A percentile compares a stretch with the other conserved stretches of the same genome.
These are phyloP conservation scores for Solea senegalensis DNA, from an alignment of 2,113 vertebrate species.

Conservation along the genomic window DNA sequence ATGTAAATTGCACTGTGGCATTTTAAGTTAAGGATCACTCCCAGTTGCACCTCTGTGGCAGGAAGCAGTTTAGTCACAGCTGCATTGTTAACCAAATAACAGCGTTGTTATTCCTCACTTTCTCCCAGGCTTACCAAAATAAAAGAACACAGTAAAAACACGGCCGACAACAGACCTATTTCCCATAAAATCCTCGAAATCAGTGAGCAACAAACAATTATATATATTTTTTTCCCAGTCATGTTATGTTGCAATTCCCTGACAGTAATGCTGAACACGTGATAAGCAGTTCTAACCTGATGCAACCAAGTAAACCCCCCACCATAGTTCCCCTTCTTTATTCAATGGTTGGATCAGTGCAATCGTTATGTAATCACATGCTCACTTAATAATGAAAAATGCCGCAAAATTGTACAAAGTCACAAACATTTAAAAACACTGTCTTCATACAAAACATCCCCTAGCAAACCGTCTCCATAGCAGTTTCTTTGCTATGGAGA, in stretches of 20 bases:
- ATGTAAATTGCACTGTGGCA: too few relatives aligned
- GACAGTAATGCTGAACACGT: slow-evolving; percentile 77
- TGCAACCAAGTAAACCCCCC: slow-evolving; percentile 82
- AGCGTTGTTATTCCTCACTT: slow-evolving; percentile 21
- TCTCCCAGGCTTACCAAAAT: slow-evolving; percentile 51
- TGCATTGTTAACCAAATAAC: neutral
- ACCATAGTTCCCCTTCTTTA: slow-evolving; percentile 80
- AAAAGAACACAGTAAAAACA: slow-evolving; percentile 23
- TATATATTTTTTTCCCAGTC: slow-evolving; percentile 43
- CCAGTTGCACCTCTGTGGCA: neutral
- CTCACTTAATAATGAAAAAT: neutral
- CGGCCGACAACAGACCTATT: slow-evolving; percentile 43
- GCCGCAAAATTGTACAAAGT: neutral
- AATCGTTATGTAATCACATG: slow-evolving; percentile 20
- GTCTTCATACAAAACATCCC: neutral
- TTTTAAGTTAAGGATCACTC: too few relatives aligned
- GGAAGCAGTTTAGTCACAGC: neutral
- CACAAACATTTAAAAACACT: neutral
- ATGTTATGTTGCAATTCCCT: slow-evolving; percentile 77
- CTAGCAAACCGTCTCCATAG: neutral
- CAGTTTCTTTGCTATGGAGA: neutral
- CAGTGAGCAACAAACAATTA: slow-evolving; percentile 48
- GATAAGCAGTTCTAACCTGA: slow-evolving; percentile 72
- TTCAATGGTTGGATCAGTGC: slow-evolving; percentile 9
- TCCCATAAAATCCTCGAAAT: slow-evolving; percentile 71